Evolutionary conservation across 2,888 invertebrate genomes (phyloP), one percentile per base, ranked within the genome.

Genomic region (Phyllotreta cruciferae): DNA sequence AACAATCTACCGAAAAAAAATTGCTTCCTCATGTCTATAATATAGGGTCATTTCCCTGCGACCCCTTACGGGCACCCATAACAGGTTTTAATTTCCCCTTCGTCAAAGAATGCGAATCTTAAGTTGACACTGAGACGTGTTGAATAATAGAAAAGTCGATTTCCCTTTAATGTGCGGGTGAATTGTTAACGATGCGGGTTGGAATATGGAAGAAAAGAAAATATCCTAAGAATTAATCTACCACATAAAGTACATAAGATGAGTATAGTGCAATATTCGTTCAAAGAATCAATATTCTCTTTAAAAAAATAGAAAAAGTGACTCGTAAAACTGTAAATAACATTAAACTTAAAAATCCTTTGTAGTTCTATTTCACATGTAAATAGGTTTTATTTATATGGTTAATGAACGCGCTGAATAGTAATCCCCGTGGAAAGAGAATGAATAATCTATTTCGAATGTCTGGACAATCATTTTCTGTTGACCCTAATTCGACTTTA

Each of bases 371-470:
- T 67, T 69, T 64, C 66, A 66, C 60, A 70, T 67, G 69, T 66
- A 68, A 71, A 69, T 69, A 56, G 63, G 62, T 67, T 65, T 64
- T 64, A 66, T 69, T 52, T 68, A 67, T 67, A 57, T 63, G 65
- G 55, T 66, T 71, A 70, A 71, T 71, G 68, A 67, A 65, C 64
- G 61, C 56, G 63, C 62, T 67, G 65, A 64, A 66, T 63, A 55
- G 66, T 72, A 72, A 72, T 71, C 72, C 70, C 68, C 72, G 72
- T 72, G 72, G 71, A 70, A 72, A 70, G 63, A 58, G 57, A 70
- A 67, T 69, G 65, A 70, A 68, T 70, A 67, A 61, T 60, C 63
- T 66, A 60, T 56, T 60, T 64, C 52, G 42, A 60, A 60, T 60
- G 60, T 60, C 60, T 56, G 55, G 60, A 55, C 60, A 63, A 55